phyloP scores from a whole-genome alignment of 2,113 vertebrate genomes.

The Chunga burmeisteri region DNA sequence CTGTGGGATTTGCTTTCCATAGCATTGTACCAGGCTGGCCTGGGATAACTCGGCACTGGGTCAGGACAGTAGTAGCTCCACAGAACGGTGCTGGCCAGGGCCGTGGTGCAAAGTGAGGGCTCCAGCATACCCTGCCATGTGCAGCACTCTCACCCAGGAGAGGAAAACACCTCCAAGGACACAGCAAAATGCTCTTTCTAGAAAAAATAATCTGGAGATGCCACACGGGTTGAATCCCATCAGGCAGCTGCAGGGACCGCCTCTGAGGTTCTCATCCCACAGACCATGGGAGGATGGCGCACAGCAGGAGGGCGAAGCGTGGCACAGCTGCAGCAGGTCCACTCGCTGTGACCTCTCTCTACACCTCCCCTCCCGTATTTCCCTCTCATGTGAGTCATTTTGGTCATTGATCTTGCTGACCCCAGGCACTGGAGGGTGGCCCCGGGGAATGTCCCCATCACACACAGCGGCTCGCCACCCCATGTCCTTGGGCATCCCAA shows the following conservation, averaged over 20 bases:
- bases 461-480: fast-evolving
- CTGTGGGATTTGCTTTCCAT: background rate
- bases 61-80: fast-evolving
- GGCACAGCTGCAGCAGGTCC: background rate
- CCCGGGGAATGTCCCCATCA: background rate
- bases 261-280: background rate
- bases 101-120: fast-evolving
- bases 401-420: background rate
- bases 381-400: background rate
- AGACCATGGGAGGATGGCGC: fast-evolving
- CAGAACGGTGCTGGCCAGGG: background rate
- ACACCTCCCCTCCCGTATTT: background rate
- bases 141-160: background rate
- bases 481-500: background rate
- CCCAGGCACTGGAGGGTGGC: background rate
- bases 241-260: fast-evolving
- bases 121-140: background rate
- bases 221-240: background rate
- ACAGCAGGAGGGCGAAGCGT: background rate
- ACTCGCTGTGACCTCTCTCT: background rate
- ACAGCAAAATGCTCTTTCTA: background rate
- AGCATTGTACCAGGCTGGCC: fast-evolving
- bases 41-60: fast-evolving
- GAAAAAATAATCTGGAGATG: background rate
- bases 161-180: background rate